A percentile compares a stretch with the other conserved stretches of the same genome.
phyloP scores from a whole-genome alignment of 53 echinoderm and acorn worm species.

The Arbacia lixula region DNA sequence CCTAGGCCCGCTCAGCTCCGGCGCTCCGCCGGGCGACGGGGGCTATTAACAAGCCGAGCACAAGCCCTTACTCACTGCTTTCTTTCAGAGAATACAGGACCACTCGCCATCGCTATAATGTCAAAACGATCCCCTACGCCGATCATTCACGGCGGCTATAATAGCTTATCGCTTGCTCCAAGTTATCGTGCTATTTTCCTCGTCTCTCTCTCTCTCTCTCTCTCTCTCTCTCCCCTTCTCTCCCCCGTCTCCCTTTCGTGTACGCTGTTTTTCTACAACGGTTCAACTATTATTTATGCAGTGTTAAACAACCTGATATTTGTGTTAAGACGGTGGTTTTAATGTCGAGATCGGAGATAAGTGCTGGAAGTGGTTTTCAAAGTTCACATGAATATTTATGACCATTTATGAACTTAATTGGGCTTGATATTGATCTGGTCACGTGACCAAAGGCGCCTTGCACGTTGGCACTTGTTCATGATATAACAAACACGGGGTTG shows the following conservation, averaged over 20 bases:
- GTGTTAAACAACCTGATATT: constrained; percentile 51
- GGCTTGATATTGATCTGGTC: constrained; percentile 48
- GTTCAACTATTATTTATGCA: constrained; percentile 46
- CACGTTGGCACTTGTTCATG: neutral
- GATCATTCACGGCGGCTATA: constrained; percentile 44
- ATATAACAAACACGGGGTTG: neutral
- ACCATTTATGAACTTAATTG: constrained; percentile 54
- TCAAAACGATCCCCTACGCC: constrained; percentile 14
- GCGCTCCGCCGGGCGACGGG: constrained; percentile 10
- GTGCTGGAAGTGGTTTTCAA: constrained; percentile 51
- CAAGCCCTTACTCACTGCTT: constrained; percentile 15
- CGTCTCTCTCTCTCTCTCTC: neutral
- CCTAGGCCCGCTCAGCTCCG: neutral
- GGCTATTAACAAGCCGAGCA: constrained; percentile 55
- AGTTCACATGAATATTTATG: constrained; percentile 60
- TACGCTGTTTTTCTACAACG: constrained; percentile 18
- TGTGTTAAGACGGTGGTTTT: constrained; percentile 56
- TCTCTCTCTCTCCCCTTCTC: neutral
- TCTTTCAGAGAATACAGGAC: constrained; percentile 18
- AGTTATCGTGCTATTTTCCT: constrained; percentile 7
- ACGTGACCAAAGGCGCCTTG: constrained; percentile 26
- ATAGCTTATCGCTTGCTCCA: constrained; percentile 29
- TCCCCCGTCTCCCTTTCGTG: neutral
- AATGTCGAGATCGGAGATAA: constrained; percentile 43
- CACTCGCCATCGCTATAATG: constrained; percentile 34